phyloP scores from a whole-genome alignment of 2,797 vertebrate species.

The Sciaenops ocellatus region DNA sequence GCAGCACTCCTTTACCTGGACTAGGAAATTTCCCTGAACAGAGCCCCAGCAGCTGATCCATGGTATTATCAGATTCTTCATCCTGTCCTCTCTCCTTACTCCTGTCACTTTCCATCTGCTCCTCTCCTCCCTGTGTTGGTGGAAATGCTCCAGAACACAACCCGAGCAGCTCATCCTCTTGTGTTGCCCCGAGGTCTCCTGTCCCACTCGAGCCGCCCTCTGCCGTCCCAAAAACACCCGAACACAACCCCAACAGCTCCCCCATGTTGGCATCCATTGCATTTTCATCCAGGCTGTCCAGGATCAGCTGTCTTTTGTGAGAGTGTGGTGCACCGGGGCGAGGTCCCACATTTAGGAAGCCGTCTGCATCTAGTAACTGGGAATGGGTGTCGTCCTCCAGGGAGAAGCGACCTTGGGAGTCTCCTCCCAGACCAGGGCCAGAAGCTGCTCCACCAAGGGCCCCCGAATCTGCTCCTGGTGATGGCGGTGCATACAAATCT shows the following conservation, averaged over 20 bases:
- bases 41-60: conserved; percentile 89
- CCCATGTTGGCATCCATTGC: conserved; percentile 99
- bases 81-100: neutral
- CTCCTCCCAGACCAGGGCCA: conserved; percentile 82
- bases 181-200: conserved; percentile 8
- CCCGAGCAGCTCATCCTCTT: conserved; percentile 91
- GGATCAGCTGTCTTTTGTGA: conserved; percentile 89
- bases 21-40: conserved; percentile 92
- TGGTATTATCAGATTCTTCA: conserved; percentile 70
- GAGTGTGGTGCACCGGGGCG: conserved; percentile 80
- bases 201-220: neutral
- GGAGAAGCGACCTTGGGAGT: conserved; percentile 92
- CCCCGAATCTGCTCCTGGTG: conserved; percentile 85
- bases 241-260: conserved; percentile 93
- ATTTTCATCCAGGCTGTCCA: conserved; percentile 96
- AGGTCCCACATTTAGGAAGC: conserved; percentile 87
- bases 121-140: conserved; percentile 67
- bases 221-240: conserved; percentile 81
- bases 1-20: conserved; percentile 65
- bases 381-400: conserved; percentile 97
- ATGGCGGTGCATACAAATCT: conserved; percentile 85
- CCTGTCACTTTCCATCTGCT: conserved; percentile 28
- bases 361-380: conserved; percentile 96
- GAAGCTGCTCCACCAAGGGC: conserved; percentile 76
- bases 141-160: conserved; percentile 93